Percentiles rank a stretch among this genome's conserved stretches.
phyloP scores from a whole-genome alignment of 2,797 vertebrate genomes.

The Glossophaga mutica region DNA sequence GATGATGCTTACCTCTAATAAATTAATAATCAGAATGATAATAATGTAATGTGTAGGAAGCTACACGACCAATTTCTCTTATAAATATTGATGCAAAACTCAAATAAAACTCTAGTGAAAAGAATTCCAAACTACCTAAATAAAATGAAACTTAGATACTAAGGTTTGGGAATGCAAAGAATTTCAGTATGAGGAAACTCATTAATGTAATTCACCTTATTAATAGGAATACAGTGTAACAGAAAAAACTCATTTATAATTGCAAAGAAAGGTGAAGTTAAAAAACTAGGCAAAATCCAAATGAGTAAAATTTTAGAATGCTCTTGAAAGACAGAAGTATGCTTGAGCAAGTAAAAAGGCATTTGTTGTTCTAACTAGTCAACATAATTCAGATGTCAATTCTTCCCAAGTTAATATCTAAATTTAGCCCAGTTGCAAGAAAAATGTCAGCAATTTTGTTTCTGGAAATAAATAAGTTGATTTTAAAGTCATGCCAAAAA shows the following conservation, averaged over 20 bases:
- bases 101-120: background rate
- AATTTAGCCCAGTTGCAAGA: background rate
- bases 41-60: background rate
- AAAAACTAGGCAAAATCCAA: background rate
- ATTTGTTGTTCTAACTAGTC: background rate
- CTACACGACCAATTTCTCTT: background rate
- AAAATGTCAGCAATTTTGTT: background rate
- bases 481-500: conserved; percentile 29
- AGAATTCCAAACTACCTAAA: background rate
- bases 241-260: background rate
- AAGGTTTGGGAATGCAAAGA: background rate
- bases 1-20: background rate
- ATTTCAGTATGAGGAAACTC: background rate
- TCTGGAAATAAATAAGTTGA: background rate
- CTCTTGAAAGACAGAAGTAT: background rate
- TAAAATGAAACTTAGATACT: conserved; percentile 12
- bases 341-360: background rate
- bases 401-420: background rate
- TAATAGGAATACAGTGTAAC: background rate
- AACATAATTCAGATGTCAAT: background rate
- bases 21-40: background rate
- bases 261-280: background rate
- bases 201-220: background rate
- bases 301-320: background rate
- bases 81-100: background rate